Percentiles rank a stretch among this genome's conserved stretches.
Evolutionary conservation across 2,797 vertebrate genomes (phyloP).

Genomic region (Podarcis lilfordi): DNA sequence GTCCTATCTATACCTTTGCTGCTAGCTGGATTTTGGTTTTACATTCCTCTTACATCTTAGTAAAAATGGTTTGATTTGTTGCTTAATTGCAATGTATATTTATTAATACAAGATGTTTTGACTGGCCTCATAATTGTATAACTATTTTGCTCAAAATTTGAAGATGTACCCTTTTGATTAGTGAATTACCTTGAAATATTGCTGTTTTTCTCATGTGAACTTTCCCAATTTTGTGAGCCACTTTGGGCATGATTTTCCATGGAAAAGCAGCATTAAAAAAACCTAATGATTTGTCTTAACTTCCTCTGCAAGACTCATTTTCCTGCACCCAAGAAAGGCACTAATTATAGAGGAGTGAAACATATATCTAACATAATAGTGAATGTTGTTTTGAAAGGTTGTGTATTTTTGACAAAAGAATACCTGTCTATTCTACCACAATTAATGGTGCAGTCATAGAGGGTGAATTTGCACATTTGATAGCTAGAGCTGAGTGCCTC

Average conservation of each 20-base stretch:
- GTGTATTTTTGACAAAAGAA: background rate
- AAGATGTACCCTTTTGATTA: background rate
- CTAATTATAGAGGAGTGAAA: background rate
- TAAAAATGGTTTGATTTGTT: background rate
- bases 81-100: background rate
- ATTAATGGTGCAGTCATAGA: background rate
- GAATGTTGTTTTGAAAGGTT: background rate
- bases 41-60: background rate
- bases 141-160: background rate
- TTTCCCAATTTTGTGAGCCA: background rate
- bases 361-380: background rate
- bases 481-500: background rate
- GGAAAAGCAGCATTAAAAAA: background rate
- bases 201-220: background rate
- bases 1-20: background rate
- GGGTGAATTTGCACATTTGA: background rate
- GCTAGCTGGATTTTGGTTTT: background rate
- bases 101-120: background rate
- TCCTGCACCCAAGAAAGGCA: background rate
- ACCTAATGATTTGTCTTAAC: background rate
- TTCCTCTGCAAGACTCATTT: background rate
- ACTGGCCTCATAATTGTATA: background rate
- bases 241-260: background rate
- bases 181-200: background rate
- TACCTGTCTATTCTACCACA: background rate